Base-by-base conservation (phyloP, 2,797 vertebrate species). In the Neoniphon sammara region DNA sequence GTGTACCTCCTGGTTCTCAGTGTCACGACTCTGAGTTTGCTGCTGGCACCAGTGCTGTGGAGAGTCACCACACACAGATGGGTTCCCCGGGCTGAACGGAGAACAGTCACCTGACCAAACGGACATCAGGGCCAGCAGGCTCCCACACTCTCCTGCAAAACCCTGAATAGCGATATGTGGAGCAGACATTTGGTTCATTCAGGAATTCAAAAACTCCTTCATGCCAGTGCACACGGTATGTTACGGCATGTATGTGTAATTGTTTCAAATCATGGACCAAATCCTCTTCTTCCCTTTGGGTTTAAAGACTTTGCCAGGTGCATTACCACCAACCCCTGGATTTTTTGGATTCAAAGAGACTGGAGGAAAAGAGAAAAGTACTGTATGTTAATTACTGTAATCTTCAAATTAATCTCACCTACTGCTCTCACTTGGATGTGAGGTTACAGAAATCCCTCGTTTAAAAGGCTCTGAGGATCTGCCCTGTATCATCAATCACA, bases 1-100 rank as follows among this genome's bases (percentile, higher is more conserved):
- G 97, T 99, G 66, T 99, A 98, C 88, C 95, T 99, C 77, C 95
- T 99, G 80, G 96, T 98, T 74, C 92, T 99, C 79, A 98, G 98
- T 25, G 97, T 98, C 78, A 98, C 97, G 56, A 99, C 98, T 1
- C 94, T 99, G 69, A 99, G 98, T 90, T 93, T 98, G 81, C 85
- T 99, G 39, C 93, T 99, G 69, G 98, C 98, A 5, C 98, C 98
- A 0, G 94, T 95, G 57, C 89, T 99, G 47, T 99, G 98, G 98
- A 96, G 92, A 90, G 94, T 95, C 12, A 95, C 96, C 0, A 94
- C 95, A 18, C 93, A 94, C 78, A 94, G 91, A 83, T 97, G 95
- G 78, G 91, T 95, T 74, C 93, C 95, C 0, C 93, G 95, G 58
- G 77, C 90, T 0, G 96, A 98, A 75, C 95, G 94, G 75, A 95